Base-by-base conservation (phyloP, 2,888 invertebrate species). In the Drosophila imparisetae region DNA sequence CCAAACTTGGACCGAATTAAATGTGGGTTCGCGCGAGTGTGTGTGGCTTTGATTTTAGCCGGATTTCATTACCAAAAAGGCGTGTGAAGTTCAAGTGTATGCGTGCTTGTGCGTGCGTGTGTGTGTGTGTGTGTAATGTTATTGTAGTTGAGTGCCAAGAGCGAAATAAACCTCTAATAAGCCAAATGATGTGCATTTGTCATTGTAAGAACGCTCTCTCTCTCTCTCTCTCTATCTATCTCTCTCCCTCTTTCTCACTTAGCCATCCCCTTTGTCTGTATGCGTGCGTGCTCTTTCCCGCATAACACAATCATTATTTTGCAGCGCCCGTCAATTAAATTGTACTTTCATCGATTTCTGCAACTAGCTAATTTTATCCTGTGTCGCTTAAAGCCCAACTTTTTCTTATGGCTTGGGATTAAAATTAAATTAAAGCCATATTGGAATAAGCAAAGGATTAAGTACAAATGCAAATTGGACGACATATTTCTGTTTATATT, bases 141-240 rank as follows among this genome's bases (percentile, higher is more conserved):
- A 85, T 85, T 87, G 89, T 79, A 85, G 89, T 84, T 87, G 84
- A 87, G 84, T 89, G 84, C 83, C 86, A 79, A 85, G 59, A 77
- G 89, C 85, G 80, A 82, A 89, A 80, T 82, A 77, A 89, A 82
- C 74, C 89, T 72, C 83, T 89, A 89, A 89, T 84, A 87, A 89
- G 83, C 80, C 86, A 87, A 84, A 89, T 84, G 87, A 87, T 73
- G 85, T 68, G 81, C 83, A 88, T 83, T 83, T 88, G 86, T 86
- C 83, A 83, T 74, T 50, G 29, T 50, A 21, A 57, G 15, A 29
- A 15, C 11, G 13, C 29, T n/a, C 27, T 48, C 29, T 29, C 27
- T 32, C 52, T 18, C 18, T 38, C 11, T 38, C 7, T 21, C 21
- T 15, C 7, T 40, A 2, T 49, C 13, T 65, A 2, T 7, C 5